phyloP scores from a whole-genome alignment of 2,888 invertebrate genomes.

The Marronus borbonicus region DNA sequence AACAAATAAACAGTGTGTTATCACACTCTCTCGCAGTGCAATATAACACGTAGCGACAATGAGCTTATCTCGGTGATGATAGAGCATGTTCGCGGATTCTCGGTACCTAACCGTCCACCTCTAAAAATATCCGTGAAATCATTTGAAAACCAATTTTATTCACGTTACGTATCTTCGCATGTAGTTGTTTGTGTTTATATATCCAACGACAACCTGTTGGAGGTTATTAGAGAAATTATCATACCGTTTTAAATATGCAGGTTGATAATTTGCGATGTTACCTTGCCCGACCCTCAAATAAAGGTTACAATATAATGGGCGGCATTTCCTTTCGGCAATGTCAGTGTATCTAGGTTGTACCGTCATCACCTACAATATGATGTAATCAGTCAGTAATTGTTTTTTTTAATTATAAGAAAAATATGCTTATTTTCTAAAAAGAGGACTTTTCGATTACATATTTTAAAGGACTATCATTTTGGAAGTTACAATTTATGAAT shows the following conservation, averaged over 20 bases:
- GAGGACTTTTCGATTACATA: no score
- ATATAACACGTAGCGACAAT: constrained; percentile 1
- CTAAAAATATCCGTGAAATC: constrained; percentile 37
- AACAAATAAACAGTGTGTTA: background rate
- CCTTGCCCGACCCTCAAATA: background rate
- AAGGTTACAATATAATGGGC: constrained; percentile 10
- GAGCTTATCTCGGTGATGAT: constrained; percentile 15
- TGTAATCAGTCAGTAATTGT: background rate
- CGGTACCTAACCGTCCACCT: background rate
- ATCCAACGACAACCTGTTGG: constrained; percentile 29
- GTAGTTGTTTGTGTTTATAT: constrained; percentile 27
- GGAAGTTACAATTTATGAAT: no score
- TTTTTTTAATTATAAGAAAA: no score
- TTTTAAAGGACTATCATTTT: no score
- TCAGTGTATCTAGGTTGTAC: background rate
- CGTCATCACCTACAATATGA: background rate
- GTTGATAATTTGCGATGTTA: background rate
- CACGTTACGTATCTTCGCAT: background rate
- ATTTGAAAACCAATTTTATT: background rate
- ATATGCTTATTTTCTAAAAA: no score
- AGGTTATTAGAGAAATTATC: constrained; percentile 20
- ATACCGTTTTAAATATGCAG: background rate
- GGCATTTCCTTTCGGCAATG: constrained; percentile 26
- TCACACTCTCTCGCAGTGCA: background rate
- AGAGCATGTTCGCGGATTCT: constrained; percentile 14